phyloP scores from a whole-genome alignment of 1,140 invertebrate genomes.

The Melitaea cinxia region DNA sequence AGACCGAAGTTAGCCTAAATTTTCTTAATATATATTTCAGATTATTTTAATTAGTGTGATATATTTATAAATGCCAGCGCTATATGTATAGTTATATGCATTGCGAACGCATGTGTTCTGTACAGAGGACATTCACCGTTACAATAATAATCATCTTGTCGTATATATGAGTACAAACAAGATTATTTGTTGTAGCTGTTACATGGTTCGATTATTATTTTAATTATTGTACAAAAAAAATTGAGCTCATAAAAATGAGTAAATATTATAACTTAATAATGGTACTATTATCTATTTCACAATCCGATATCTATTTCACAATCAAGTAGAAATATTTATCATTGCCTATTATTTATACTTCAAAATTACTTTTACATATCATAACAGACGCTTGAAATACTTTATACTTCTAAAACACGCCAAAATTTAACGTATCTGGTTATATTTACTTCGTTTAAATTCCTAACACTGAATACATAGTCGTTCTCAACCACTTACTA shows the following conservation, averaged over 20 bases:
- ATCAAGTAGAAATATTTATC: neutral
- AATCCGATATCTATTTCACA: neutral
- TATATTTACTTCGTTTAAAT: neutral
- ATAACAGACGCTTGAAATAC: neutral
- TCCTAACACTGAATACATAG: constrained; percentile 3
- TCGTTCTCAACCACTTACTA: neutral
- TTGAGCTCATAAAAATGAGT: no score
- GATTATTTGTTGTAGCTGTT: constrained; percentile 1
- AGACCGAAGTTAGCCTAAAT: no score
- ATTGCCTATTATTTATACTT: neutral
- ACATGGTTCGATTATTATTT: neutral
- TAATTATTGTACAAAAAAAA: no score
- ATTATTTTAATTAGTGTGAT: neutral
- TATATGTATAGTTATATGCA: neutral
- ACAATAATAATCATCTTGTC: constrained; percentile 9
- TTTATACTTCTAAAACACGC: neutral
- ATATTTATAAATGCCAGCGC: neutral
- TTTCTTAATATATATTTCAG: no score
- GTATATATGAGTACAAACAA: no score
- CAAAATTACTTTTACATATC: neutral
- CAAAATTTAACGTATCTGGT: neutral
- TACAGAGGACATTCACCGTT: constrained; percentile 3
- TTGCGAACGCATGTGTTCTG: neutral
- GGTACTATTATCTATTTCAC: neutral
- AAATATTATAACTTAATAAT: no score